phyloP scores from a whole-genome alignment of 2,888 invertebrate species.

The Drosophila tanythrix region DNA sequence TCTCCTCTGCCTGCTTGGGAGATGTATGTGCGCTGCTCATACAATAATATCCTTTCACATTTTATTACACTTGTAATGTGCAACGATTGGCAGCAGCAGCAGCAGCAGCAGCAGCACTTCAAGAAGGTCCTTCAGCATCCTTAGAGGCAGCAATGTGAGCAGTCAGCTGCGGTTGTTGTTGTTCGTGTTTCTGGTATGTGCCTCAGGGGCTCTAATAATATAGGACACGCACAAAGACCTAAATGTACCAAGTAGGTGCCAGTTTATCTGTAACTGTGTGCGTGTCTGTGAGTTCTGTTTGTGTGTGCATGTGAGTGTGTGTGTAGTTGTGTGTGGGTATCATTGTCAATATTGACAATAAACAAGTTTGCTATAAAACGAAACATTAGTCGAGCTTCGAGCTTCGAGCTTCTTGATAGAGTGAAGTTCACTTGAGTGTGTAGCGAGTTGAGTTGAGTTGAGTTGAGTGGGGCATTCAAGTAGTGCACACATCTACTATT shows the following conservation, averaged over 20 bases:
- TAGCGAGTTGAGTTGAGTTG: conserved; percentile 3
- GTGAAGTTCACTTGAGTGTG: conserved; percentile 13
- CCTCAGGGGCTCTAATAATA: conserved; percentile 68
- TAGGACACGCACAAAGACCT: conserved; percentile 56
- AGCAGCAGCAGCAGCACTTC: conserved; percentile 6
- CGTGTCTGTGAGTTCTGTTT: neutral
- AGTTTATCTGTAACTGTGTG: conserved; percentile 36
- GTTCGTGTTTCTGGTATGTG: conserved; percentile 28
- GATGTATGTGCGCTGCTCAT: conserved; percentile 30
- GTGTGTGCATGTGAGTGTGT: conserved; percentile 3
- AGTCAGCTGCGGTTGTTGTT: conserved; percentile 26
- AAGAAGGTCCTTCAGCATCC: conserved; percentile 36
- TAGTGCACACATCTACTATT: conserved; percentile 19
- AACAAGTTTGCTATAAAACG: conserved; percentile 78
- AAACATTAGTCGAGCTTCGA: conserved; percentile 48
- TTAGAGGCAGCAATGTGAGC: conserved; percentile 47
- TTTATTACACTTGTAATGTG: conserved; percentile 79
- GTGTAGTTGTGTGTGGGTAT: conserved; percentile 33
- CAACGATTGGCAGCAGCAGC: conserved; percentile 59
- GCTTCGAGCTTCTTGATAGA: neutral
- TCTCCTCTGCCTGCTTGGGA: conserved; percentile 19
- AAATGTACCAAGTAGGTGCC: conserved; percentile 43
- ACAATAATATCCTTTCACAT: conserved; percentile 78
- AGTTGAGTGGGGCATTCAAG: conserved; percentile 41
- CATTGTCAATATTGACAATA: conserved; percentile 80